These are phyloP conservation scores for Physocephala rufipes DNA, from an alignment of 2,888 invertebrate genomes.

Conservation along the genomic window DNA sequence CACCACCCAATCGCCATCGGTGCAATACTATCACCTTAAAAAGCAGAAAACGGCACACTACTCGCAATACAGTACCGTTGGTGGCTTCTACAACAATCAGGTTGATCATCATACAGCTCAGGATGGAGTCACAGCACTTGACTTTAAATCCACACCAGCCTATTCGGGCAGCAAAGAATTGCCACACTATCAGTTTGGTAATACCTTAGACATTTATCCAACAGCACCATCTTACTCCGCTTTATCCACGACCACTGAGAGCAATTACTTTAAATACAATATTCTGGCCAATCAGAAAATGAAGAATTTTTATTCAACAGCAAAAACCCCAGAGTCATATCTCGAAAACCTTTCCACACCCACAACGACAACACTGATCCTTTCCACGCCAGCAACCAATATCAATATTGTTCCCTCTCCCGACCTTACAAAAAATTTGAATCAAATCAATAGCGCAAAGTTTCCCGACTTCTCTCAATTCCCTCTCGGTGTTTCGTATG, in stretches of 20 bases:
- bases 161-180: conserved; percentile 47
- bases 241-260: conserved; percentile 55
- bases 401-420: conserved; percentile 57
- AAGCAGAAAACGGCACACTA: conserved; percentile 66
- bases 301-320: conserved; percentile 56
- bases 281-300: conserved; percentile 64
- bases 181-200: conserved; percentile 57
- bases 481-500: conserved; percentile 51
- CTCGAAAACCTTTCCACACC: conserved; percentile 7
- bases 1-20: conserved; percentile 32
- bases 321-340: conserved; percentile 41
- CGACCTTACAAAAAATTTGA: conserved; percentile 48
- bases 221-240: conserved; percentile 40
- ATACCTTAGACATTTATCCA: conserved; percentile 26
- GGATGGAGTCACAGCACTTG: neutral
- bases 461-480: conserved; percentile 48
- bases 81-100: conserved; percentile 69
- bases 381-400: conserved; percentile 47
- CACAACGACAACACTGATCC: conserved; percentile 35
- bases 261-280: conserved; percentile 64
- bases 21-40: conserved; percentile 45
- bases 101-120: conserved; percentile 31
- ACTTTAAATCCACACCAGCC: conserved; percentile 43
- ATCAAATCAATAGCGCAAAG: conserved; percentile 17
- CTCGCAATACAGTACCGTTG: conserved; percentile 68